Percentiles rank a stretch among this genome's conserved stretches.
phyloP scores from a whole-genome alignment of 2,113 vertebrate species.

The Eurypyga helias region DNA sequence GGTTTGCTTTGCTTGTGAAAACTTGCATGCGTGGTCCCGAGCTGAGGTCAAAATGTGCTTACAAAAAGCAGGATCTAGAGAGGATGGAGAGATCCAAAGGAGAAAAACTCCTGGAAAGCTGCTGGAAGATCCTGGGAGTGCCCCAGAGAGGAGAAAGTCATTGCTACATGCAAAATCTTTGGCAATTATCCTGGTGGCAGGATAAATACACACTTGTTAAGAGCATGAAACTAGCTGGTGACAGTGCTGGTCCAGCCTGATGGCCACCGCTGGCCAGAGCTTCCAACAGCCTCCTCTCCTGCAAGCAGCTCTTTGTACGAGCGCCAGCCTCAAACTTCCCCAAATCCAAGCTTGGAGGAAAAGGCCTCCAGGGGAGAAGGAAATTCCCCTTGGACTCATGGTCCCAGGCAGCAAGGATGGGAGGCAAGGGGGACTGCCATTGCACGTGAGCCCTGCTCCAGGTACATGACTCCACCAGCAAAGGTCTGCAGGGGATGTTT shows the following conservation, averaged over 20 bases:
- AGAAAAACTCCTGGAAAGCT: neutral
- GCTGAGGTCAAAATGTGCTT: neutral
- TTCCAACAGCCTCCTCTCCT: neutral
- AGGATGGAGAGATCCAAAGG: neutral
- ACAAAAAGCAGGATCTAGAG: neutral
- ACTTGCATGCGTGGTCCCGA: accelerated
- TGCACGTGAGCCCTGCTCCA: neutral
- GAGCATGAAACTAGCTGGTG: neutral
- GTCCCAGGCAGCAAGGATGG: neutral
- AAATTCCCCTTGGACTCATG: neutral
- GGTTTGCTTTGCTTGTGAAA: neutral
- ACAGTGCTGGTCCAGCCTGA: neutral
- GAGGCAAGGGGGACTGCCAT: neutral
- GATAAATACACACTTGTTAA: neutral
- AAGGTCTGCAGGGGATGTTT: neutral
- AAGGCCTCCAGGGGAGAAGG: neutral
- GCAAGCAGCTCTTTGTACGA: neutral
- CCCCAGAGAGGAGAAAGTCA: neutral
- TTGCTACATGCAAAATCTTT: neutral
- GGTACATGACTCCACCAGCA: neutral
- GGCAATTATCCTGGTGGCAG: neutral
- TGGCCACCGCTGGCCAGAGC: neutral
- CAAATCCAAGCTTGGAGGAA: neutral
- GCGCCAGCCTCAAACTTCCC: neutral
- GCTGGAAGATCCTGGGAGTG: neutral